phyloP scores from a whole-genome alignment of 2,113 vertebrate genomes.

The Alligator sinensis region DNA sequence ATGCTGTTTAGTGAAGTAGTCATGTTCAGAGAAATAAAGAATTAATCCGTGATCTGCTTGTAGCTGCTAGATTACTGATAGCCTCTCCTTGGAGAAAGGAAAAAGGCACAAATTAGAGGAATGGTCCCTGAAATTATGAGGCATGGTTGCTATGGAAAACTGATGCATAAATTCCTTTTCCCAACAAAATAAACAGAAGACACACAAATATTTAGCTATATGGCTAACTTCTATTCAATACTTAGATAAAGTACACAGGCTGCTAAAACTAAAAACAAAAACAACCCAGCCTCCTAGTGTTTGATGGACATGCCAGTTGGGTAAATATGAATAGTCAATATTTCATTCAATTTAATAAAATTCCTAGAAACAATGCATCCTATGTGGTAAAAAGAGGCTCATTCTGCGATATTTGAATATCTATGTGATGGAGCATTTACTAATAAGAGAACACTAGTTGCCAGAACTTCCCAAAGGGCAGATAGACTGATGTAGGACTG shows the following conservation, averaged over 20 bases:
- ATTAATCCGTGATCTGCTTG: neutral
- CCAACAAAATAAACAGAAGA: neutral
- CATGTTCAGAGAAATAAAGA: neutral
- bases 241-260: fast-evolving
- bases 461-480: too few species aligned
- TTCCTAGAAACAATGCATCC: neutral
- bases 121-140: neutral
- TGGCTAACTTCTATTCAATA: neutral
- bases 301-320: neutral
- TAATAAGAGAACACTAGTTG: too few species aligned
- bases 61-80: neutral
- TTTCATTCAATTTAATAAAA: neutral
- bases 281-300: neutral
- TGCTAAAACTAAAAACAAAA: neutral
- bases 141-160: neutral
- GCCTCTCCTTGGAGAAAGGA: neutral
- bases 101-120: neutral
- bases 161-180: neutral
- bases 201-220: neutral
- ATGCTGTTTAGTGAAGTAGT: neutral
- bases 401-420: neutral
- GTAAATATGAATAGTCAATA: too few species aligned
- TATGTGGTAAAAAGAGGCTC: neutral
- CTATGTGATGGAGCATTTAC: too few species aligned
- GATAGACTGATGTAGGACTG: too few species aligned